These are phyloP conservation scores for Podarcis raffonei DNA, from an alignment of 2,113 vertebrate genomes.

Conservation along the genomic window DNA sequence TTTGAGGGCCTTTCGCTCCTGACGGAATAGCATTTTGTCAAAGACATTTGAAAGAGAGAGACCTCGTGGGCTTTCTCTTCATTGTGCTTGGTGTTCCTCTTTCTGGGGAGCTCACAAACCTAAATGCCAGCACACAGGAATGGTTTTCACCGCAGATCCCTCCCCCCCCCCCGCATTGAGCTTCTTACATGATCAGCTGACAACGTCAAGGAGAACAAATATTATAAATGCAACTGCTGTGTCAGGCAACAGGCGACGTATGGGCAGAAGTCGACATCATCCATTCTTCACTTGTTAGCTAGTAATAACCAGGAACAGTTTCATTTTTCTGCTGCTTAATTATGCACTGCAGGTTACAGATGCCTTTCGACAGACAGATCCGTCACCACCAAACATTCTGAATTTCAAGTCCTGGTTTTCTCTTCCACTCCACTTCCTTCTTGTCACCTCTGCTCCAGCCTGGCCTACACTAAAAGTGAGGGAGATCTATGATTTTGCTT, in stretches of 20 bases:
- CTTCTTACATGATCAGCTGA: background rate
- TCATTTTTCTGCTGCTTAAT: conserved; percentile 49
- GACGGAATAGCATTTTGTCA: background rate
- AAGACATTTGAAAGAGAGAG: background rate
- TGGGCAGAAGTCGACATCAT: background rate
- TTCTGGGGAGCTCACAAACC: background rate
- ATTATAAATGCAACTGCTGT: background rate
- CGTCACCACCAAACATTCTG: conserved; percentile 15
- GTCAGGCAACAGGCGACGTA: conserved; percentile 6
- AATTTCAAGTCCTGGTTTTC: conserved; percentile 19
- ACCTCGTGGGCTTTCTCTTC: background rate
- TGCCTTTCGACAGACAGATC: conserved; percentile 5
- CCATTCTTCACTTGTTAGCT: conserved; percentile 39
- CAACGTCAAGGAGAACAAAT: background rate
- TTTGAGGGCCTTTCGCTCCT: background rate
- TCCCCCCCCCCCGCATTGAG: fast-evolving
- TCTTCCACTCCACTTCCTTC: background rate
- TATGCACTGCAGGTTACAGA: conserved; percentile 16
- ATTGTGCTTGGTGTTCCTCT: background rate
- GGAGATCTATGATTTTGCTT: too few species aligned
- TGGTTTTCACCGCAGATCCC: background rate
- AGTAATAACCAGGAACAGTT: background rate
- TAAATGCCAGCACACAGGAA: background rate
- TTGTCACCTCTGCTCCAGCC: background rate
- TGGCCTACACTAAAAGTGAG: too few species aligned